Base-by-base conservation (phyloP, 2,888 invertebrate species). In the Plebejus melissa region DNA sequence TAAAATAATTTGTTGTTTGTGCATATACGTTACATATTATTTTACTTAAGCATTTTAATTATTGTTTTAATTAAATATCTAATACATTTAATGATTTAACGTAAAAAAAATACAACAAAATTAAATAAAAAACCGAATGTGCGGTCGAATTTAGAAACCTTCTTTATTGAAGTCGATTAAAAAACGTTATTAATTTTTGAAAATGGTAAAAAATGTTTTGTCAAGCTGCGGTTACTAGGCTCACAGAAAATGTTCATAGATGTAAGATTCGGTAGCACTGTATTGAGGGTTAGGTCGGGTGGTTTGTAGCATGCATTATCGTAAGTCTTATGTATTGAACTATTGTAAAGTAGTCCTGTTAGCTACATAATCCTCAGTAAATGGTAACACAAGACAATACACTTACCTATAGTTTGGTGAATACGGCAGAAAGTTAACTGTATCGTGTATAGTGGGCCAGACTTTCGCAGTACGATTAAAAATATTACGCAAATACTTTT, bases 341-440 rank as follows among this genome's bases (percentile, higher is more conserved):
- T 74, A 76, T 79, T 79, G 74, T 78, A 77, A 80, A 78, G 74
- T 79, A 79, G 80, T 76, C 76, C 79, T 82, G 81, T 86, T 88
- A 89, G 86, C 85, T 75, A 86, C 83, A 84, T 82, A 84, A 87
- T 87, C 90, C 90, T 90, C 90, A 90, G 87, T 86, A 87, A 88
- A 84, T 86, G 87, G 88, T 87, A 91, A 93, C 88, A 90, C 88
- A 83, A 88, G 93, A 92, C 93, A 93, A 93, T 93, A 93, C 90
- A 91, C 87, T 88, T 90, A 91, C 87, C 85, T 88, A 88, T 92
- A 91, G 89, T 86, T 86, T 91, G 92, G 91, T 91, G 89, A 92
- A 91, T 93, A 90, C 81, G 91, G 90, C 92, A 92, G 86, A 88
- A 91, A 91, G 91, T 91, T 91, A 87, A 86, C 84, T 85, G 86